Base-by-base conservation (phyloP, 2,888 invertebrate species). In the Diaphora mendica region DNA sequence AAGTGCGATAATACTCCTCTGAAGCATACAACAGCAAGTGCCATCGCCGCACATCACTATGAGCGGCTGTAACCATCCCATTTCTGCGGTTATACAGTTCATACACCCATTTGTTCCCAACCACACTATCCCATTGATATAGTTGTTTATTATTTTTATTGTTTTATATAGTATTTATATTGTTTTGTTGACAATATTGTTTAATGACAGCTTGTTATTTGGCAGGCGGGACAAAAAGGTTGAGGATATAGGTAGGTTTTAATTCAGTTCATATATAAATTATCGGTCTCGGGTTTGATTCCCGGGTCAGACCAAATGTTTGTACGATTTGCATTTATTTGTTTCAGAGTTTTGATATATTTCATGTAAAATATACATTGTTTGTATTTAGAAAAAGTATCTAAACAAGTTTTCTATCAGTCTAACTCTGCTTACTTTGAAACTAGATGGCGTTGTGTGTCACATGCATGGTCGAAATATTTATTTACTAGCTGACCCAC, bases 1-100 rank as follows among this genome's bases (percentile, higher is more conserved):
- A 0, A 91, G 73, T 3, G 84, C 85, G 4, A 91, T 85, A 0
- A 90, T 85, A 67, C 83, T 86, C 17, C 83, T 85, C 3, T 75
- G 82, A 0, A 89, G 82, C 20, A 89, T 73, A 26, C 89, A 89
- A 75, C 87, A 87, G 48, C 90, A 91, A 2, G 85, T 78, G 0
- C 87, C 86, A 20, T 91, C 90, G 0, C 79, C 85, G 73, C 92
- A 91, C 11, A 87, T 44, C 30, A 70, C 62, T 9, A 70, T 20
- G 17, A 70, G 26, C 20, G 62, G 44, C 23, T 44, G 59, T 15
- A 70, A 62, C 55, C 42, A 62, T 17, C 62, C 62, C 39, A 42
- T 70, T n/a, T 42, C 8, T 30, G 62, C 17, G 2, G 17, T 62
- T 30, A 62, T 5, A 62, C 26, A 62, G 2, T 30, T 62, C 17